Evolutionary conservation across 2,113 vertebrate genomes (phyloP).

Genomic region (Lipophrys pholis): DNA sequence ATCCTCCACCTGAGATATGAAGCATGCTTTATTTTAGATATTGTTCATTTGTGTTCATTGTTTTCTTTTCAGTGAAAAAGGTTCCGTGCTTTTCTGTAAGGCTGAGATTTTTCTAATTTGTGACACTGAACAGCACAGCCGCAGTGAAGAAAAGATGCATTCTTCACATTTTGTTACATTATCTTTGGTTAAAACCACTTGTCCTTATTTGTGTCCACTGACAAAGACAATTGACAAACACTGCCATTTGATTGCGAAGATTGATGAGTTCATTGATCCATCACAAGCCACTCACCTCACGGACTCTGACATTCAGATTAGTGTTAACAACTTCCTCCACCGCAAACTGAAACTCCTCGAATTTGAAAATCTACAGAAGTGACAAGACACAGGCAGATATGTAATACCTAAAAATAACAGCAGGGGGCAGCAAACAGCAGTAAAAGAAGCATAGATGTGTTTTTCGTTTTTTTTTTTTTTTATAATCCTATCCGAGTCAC

Average conservation of each 20-base stretch:
- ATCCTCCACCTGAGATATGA: slow-evolving; percentile 73
- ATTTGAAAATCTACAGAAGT: slow-evolving; percentile 52
- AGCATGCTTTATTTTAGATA: not conserved
- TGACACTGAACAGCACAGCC: not conserved
- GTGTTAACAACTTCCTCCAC: slow-evolving; percentile 53
- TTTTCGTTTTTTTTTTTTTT: no score
- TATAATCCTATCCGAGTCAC: no score
- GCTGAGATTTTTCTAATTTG: not conserved
- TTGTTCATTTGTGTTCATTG: no score
- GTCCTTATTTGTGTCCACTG: not conserved
- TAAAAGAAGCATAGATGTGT: not conserved
- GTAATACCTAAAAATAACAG: slow-evolving; percentile 29
- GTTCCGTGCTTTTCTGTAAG: not conserved
- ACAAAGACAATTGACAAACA: not conserved
- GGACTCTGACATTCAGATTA: slow-evolving; percentile 62
- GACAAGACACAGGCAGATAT: not conserved
- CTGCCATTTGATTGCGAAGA: not conserved
- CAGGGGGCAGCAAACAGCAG: slow-evolving; percentile 57
- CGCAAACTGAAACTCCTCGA: slow-evolving; percentile 52
- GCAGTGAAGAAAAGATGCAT: not conserved
- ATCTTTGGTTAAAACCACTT: slow-evolving; percentile 8
- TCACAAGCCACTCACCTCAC: slow-evolving; percentile 57
- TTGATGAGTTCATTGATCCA: not conserved
- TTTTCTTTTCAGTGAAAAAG: not conserved
- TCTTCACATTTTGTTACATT: not conserved